Percentiles rank a stretch among this genome's conserved stretches.
These are phyloP conservation scores for Acrobeloides nanus DNA, from an alignment of 2,888 invertebrate species.

Conservation along the genomic window DNA sequence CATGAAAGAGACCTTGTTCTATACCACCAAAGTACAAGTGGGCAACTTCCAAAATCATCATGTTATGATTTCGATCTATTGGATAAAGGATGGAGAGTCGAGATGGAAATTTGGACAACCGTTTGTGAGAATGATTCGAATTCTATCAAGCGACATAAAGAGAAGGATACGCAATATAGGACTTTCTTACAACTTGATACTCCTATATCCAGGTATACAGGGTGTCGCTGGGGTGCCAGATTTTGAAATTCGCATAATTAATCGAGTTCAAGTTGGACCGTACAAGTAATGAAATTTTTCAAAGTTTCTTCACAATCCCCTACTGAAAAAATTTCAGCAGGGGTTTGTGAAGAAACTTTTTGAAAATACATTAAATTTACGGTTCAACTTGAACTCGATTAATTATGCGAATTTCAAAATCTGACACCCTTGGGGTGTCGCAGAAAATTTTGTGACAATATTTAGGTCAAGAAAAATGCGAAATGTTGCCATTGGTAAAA, in stretches of 20 bases:
- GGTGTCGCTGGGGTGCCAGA: too few species aligned
- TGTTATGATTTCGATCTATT: constrained; percentile 29
- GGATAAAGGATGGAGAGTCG: constrained; percentile 30
- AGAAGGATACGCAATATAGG: constrained; percentile 11
- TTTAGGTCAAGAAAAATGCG: constrained; percentile 34
- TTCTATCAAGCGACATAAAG: neutral
- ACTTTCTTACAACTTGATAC: constrained; percentile 32
- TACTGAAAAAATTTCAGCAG: too few species aligned
- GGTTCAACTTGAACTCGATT: too few species aligned
- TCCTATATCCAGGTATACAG: constrained; percentile 15
- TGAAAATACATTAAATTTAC: too few species aligned
- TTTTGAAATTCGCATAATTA: too few species aligned
- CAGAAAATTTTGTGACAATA: too few species aligned
- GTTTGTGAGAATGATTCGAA: constrained; percentile 9
- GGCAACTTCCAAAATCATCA: constrained; percentile 21
- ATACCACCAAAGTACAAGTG: constrained; percentile 19
- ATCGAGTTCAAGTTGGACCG: too few species aligned
- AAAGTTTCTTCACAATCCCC: too few species aligned
- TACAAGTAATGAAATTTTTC: too few species aligned
- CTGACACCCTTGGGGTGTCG: too few species aligned
- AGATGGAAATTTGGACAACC: constrained; percentile 24
- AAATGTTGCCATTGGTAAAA: constrained; percentile 43
- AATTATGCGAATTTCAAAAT: too few species aligned
- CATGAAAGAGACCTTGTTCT: neutral
- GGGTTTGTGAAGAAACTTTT: too few species aligned